These are phyloP conservation scores for Eremophila alpestris DNA, from an alignment of 2,797 vertebrate species.

Conservation along the genomic window DNA sequence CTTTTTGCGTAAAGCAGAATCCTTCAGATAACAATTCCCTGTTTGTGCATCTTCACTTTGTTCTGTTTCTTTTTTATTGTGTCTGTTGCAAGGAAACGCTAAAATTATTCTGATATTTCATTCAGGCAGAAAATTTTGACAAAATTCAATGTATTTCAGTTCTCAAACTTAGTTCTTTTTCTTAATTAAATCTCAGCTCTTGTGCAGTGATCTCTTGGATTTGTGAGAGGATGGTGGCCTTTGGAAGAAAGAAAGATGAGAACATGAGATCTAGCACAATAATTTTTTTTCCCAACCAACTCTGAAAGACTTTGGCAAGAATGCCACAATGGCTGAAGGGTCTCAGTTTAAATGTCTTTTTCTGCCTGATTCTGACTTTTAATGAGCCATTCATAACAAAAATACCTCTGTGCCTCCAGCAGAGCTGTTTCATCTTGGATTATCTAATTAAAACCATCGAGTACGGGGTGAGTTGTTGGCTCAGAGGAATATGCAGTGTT, in stretches of 20 bases:
- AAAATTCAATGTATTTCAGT: background rate
- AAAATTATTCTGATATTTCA: background rate
- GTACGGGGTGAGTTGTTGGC: background rate
- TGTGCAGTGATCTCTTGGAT: background rate
- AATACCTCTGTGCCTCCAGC: background rate
- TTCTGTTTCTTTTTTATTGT: background rate
- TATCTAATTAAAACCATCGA: background rate
- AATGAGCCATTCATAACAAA: background rate
- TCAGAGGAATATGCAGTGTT: background rate
- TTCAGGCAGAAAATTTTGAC: background rate
- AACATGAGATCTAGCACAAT: too few species aligned
- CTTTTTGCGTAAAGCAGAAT: constrained; percentile 8
- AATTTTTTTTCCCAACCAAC: background rate
- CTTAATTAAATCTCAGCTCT: background rate
- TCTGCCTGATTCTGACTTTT: background rate
- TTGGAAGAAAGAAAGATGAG: background rate
- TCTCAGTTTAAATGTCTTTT: background rate
- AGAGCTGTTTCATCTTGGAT: background rate
- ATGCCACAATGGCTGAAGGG: background rate
- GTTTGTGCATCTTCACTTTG: background rate
- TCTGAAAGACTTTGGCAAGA: background rate
- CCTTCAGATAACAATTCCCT: background rate
- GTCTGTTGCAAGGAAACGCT: background rate
- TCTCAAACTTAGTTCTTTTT: background rate
- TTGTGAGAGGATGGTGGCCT: background rate